phyloP scores from a whole-genome alignment of 2,113 vertebrate genomes.

The Callipepla californica region DNA sequence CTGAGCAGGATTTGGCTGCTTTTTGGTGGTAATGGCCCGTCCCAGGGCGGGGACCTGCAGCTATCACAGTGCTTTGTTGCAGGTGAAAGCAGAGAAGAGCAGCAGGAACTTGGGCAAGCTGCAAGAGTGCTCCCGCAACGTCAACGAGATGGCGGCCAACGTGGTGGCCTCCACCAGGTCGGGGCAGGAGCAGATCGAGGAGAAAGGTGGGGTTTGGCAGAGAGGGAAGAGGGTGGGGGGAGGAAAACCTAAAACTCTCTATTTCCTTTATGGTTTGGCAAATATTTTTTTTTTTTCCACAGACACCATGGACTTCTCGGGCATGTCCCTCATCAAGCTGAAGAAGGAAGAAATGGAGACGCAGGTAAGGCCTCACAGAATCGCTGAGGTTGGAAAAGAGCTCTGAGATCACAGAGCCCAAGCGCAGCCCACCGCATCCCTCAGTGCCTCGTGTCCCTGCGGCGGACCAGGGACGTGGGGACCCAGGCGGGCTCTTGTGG shows the following conservation, averaged over 20 bases:
- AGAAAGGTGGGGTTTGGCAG: slow-evolving; percentile 79
- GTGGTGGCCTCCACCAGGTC: slow-evolving; percentile 94
- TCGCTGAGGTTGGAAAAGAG: no score
- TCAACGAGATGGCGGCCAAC: slow-evolving; percentile 93
- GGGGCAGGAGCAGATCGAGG: slow-evolving; percentile 92
- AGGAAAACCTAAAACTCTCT: accelerated
- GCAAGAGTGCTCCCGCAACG: slow-evolving; percentile 91
- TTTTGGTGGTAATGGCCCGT: accelerated
- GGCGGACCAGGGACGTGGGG: background rate
- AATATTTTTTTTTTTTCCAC: background rate
- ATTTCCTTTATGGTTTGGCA: background rate
- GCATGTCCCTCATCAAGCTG: slow-evolving; percentile 95
- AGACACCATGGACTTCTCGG: slow-evolving; percentile 98
- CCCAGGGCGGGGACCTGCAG: accelerated
- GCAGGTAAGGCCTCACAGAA: slow-evolving; percentile 77
- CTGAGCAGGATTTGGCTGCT: background rate
- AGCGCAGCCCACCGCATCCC: no score
- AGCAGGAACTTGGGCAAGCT: slow-evolving; percentile 87
- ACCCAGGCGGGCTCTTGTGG: background rate
- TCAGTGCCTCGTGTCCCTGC: no score
- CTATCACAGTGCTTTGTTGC: background rate
- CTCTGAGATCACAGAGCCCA: no score
- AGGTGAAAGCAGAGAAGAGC: slow-evolving; percentile 93
- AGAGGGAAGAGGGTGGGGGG: background rate
- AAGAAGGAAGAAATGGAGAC: slow-evolving; percentile 97